A percentile compares a stretch with the other conserved stretches of the same genome.
Evolutionary conservation across 2,888 invertebrate genomes (phyloP).

Genomic region (Terebella lapidaria): DNA sequence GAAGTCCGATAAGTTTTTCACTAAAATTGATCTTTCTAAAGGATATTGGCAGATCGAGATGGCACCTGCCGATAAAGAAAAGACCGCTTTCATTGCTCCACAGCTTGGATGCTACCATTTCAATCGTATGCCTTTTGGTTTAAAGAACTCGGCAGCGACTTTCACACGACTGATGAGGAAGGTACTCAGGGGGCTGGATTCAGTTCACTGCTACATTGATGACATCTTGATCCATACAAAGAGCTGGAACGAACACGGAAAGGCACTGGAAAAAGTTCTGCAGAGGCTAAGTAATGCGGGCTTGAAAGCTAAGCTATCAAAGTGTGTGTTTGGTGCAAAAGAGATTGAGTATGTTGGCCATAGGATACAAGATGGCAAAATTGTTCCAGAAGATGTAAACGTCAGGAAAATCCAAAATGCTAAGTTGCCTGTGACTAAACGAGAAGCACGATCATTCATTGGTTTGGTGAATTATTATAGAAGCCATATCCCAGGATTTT

Average conservation of each 20-base stretch:
- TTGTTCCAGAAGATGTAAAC: background rate
- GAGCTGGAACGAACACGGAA: background rate
- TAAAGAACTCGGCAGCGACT: conserved; percentile 1
- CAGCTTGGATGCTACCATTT: background rate
- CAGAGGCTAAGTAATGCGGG: background rate
- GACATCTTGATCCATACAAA: conserved; percentile 1
- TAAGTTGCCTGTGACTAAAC: conserved; percentile 6
- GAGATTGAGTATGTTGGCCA: conserved; percentile 10
- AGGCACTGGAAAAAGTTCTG: background rate
- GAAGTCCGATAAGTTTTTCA: background rate
- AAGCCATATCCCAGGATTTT: conserved; percentile 10
- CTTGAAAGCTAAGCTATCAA: background rate
- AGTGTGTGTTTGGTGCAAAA: conserved; percentile 9
- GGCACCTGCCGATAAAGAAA: background rate
- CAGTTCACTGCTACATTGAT: conserved; percentile 4
- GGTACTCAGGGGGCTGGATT: background rate
- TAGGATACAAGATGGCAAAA: background rate
- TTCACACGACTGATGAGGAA: conserved; percentile 3
- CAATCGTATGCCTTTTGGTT: conserved; percentile 3
- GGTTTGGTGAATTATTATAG: conserved; percentile 12
- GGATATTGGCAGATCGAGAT: conserved; percentile 1
- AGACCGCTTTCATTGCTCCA: conserved; percentile 1
- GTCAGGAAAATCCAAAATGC: conserved; percentile 1
- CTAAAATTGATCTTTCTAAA: conserved; percentile 1
- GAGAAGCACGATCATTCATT: conserved; percentile 4